Conservation (phyloP, 2,888 invertebrate genomes). For the Platerodrilus igneus region DNA sequence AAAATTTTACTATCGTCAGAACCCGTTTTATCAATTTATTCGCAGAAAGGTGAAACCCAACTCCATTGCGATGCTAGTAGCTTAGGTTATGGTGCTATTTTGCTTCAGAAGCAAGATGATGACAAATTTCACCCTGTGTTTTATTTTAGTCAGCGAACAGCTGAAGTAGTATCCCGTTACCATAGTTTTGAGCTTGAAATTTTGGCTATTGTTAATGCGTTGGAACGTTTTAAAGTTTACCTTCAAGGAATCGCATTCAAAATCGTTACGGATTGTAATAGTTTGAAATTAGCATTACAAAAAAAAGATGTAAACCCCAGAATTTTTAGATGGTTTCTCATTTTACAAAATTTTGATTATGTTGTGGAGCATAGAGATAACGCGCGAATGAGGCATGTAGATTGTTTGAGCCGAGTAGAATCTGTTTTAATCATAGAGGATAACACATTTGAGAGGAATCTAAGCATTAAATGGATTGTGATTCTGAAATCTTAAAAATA, state of each 20-base stretch:
- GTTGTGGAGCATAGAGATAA: no score
- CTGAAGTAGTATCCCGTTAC: constrained; percentile 30
- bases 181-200: constrained; percentile 37
- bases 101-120: constrained; percentile 30
- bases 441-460: no score
- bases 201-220: constrained; percentile 30
- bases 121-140: constrained; percentile 32
- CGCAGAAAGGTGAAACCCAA: not conserved
- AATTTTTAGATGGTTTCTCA: constrained; percentile 17
- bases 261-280: constrained; percentile 33
- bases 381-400: no score
- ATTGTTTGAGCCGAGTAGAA: no score
- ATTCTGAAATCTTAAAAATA: no score
- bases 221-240: constrained; percentile 28
- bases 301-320: constrained; percentile 33
- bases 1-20: not conserved
- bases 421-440: no score
- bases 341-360: constrained; percentile 13
- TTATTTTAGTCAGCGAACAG: constrained; percentile 35
- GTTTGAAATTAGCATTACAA: constrained; percentile 27
- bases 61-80: constrained; percentile 3
- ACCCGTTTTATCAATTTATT: constrained; percentile 1
- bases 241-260: constrained; percentile 31
- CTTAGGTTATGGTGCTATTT: constrained; percentile 33
- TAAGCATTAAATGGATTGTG: no score